These are phyloP conservation scores for Holocentrus rufus DNA, from an alignment of 2,797 vertebrate genomes.

Conservation along the genomic window DNA sequence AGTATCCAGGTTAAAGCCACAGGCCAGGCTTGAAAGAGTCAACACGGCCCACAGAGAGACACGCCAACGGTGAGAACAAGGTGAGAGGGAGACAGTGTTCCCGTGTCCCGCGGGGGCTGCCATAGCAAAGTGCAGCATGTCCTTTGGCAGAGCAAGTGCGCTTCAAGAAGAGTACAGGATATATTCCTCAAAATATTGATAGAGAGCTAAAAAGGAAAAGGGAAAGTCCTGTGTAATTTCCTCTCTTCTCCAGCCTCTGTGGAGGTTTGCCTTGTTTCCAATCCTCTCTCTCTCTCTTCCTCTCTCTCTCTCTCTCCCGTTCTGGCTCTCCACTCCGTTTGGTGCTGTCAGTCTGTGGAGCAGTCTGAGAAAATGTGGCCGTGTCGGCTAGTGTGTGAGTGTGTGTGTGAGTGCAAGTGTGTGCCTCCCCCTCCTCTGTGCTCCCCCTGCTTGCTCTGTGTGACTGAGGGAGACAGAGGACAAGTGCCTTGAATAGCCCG, in stretches of 20 bases:
- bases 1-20: conserved; percentile 91
- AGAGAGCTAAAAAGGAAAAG: conserved; percentile 19
- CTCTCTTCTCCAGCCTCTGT: conserved; percentile 34
- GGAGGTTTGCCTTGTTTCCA: conserved; percentile 54
- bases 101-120: conserved; percentile 63
- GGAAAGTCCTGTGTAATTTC: conserved; percentile 45
- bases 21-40: conserved; percentile 46
- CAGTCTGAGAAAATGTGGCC: conserved; percentile 75
- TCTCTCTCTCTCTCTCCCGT: conserved; percentile 25
- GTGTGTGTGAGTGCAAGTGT: conserved; percentile 64
- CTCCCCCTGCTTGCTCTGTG: conserved; percentile 49
- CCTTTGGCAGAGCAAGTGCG: conserved; percentile 64
- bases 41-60: conserved; percentile 71
- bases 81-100: conserved; percentile 47
- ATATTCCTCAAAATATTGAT: conserved; percentile 50
- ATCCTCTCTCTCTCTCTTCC: conserved; percentile 7
- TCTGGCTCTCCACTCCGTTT: conserved; percentile 68
- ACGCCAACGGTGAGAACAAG: conserved; percentile 53
- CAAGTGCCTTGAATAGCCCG: conserved; percentile 85
- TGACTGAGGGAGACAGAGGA: conserved; percentile 80
- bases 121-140: conserved; percentile 67
- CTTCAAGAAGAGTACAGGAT: conserved; percentile 38
- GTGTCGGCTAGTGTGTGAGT: conserved; percentile 55
- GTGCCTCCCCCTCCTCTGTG: conserved; percentile 65
- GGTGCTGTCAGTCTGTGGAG: conserved; percentile 81